Percentiles rank a stretch among this genome's conserved stretches.
Conservation (phyloP, 2,113 vertebrate genomes). For the Mesitornis unicolor region DNA sequence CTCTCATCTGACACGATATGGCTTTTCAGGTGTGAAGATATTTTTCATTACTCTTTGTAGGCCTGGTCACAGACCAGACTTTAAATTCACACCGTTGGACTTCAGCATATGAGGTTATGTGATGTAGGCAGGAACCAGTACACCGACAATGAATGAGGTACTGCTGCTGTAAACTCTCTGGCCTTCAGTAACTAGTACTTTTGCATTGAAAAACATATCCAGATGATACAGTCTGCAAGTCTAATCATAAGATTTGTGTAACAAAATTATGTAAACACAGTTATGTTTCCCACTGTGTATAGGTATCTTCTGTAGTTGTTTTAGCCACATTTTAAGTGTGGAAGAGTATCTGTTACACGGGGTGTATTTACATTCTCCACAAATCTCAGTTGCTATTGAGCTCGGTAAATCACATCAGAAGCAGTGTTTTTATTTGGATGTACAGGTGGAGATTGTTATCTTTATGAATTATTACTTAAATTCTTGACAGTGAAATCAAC, state of each 20-base stretch:
- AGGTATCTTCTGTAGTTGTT: neutral
- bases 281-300: fast-evolving
- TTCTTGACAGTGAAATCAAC: neutral
- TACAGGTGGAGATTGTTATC: neutral
- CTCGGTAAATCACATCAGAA: neutral
- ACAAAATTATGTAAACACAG: neutral
- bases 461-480: neutral
- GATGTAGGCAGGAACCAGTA: neutral
- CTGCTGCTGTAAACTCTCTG: neutral
- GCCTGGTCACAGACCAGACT: neutral
- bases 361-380: neutral
- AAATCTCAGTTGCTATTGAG: neutral
- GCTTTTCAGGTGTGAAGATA: neutral
- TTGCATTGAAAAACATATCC: neutral
- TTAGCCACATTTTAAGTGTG: neutral
- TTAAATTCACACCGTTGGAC: neutral
- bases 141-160: neutral
- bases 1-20: neutral
- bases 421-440: neutral
- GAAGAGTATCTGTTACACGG: neutral
- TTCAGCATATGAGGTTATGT: neutral
- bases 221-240: neutral
- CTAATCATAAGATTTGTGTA: neutral
- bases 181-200: neutral
- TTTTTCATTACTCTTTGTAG: neutral